These are phyloP conservation scores for Epinotia brunnichana DNA, from an alignment of 2,888 invertebrate genomes.

Conservation along the genomic window DNA sequence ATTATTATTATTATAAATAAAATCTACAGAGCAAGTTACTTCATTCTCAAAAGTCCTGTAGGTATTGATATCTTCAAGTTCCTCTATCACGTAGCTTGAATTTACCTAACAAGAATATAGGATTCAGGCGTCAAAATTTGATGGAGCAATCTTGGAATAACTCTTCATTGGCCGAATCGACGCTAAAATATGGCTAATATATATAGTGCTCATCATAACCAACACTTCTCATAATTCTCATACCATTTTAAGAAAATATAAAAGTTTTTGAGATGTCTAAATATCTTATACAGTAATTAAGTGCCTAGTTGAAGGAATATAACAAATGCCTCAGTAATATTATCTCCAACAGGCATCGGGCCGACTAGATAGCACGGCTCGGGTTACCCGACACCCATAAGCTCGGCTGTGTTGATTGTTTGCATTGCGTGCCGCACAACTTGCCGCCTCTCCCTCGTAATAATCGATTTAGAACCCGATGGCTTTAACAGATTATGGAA, in stretches of 20 bases:
- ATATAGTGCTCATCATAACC: not conserved
- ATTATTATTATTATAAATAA: too few relatives aligned
- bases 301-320: constrained; percentile 1
- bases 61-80: too few relatives aligned
- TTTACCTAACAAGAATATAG: too few relatives aligned
- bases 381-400: constrained; percentile 22
- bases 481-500: constrained; percentile 7
- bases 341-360: constrained; percentile 1
- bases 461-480: constrained; percentile 10
- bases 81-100: too few relatives aligned
- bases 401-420: constrained; percentile 21
- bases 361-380: constrained; percentile 23
- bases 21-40: too few relatives aligned
- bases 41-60: too few relatives aligned
- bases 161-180: too few relatives aligned
- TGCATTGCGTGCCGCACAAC: constrained; percentile 25
- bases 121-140: too few relatives aligned
- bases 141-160: too few relatives aligned
- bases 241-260: not conserved
- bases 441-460: constrained; percentile 16
- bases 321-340: constrained; percentile 16
- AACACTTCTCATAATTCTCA: not conserved
- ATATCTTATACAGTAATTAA: not conserved
- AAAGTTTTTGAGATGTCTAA: not conserved
- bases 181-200: too few relatives aligned